phyloP scores from a whole-genome alignment of 2,113 vertebrate species.

The Chiloscyllium plagiosum region DNA sequence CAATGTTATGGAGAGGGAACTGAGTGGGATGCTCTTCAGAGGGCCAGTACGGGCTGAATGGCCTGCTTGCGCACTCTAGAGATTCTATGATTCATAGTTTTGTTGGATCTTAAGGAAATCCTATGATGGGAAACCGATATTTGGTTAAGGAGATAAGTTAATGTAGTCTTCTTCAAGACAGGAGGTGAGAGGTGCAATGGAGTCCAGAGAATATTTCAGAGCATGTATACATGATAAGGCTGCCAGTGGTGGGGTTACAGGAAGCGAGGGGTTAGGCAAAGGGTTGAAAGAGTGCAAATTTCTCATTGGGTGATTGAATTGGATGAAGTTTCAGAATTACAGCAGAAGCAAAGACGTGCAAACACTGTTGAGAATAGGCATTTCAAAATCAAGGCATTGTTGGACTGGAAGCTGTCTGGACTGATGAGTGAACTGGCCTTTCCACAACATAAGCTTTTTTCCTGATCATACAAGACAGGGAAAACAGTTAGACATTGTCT shows the following conservation, averaged over 20 bases:
- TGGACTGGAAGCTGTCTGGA: neutral
- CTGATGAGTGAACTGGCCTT: neutral
- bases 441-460: neutral
- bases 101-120: neutral
- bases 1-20: too few relatives aligned
- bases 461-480: neutral
- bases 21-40: too few relatives aligned
- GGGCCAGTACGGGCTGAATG: too few relatives aligned
- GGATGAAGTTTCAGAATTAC: neutral
- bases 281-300: too few relatives aligned
- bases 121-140: neutral
- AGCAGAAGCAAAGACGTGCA: neutral
- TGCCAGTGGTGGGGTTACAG: too few relatives aligned
- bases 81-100: neutral
- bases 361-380: neutral
- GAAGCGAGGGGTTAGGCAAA: too few relatives aligned
- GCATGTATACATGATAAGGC: neutral
- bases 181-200: neutral
- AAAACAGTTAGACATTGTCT: too few relatives aligned
- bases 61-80: too few relatives aligned
- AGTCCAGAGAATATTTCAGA: neutral
- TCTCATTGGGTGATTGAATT: too few relatives aligned
- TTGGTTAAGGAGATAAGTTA: neutral
- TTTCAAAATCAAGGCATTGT: neutral
- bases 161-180: neutral